Base-by-base conservation (phyloP, 2,113 vertebrate genomes). In the Ageneiosus marmoratus region DNA sequence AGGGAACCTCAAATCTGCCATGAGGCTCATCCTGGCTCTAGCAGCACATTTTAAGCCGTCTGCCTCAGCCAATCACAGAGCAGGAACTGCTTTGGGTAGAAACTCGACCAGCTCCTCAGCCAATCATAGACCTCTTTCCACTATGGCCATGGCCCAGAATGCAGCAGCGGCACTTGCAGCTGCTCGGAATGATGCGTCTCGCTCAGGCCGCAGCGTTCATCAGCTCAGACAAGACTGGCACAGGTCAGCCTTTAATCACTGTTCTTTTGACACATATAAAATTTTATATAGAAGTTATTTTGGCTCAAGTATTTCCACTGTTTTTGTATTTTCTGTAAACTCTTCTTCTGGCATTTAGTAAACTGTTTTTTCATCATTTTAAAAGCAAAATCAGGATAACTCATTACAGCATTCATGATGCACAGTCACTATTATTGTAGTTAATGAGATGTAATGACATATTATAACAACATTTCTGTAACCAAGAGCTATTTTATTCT, bases 41-140 rank as follows among this genome's bases (percentile, higher is more conserved):
- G 98, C 98, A 2, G 98, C 97, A 80, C 98, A 99, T 86, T 99
- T 99, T 93, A 99, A 98, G 79, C 97, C 98, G 0, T 92, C 90
- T 9, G 93, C 94, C 73, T 89, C 92, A 1, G 87, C 91, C 91
- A 93, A 83, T 89, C 92, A 95, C 29, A 91, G 91, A 75, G 65
- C 90, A 4, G 83, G 89, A 0, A 81, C 89, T 5, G 62, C 7
- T 0, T 84, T 65, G 37, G 94, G 92, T 75, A 91, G 88, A 62
- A 44, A 81, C 85, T 87, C 88, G 15, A 53, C 89, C 3, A 77
- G 48, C 0, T 48, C 87, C 0, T 62, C 86, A 0, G 86, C 89
- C 86, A 92, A 85, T 80, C 96, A 96, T 89, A 94, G 95, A 84
- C 94, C 96, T 12, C 92, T 92, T 78, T 98, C 97, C 10, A 92